Conservation (phyloP, 2,888 invertebrate genomes). For the Rosalia funebris region DNA sequence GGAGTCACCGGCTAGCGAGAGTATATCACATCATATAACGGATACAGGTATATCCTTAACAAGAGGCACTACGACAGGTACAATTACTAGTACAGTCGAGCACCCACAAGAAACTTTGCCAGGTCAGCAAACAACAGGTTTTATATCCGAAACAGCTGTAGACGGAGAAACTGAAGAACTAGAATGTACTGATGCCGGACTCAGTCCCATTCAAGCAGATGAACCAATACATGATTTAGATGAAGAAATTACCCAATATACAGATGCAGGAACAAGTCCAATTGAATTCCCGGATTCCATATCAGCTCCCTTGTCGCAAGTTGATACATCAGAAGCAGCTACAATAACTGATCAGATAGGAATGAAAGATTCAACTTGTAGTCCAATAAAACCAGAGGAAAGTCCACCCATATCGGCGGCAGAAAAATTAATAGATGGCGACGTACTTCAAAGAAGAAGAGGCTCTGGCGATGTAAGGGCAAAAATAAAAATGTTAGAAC, state of each 20-base stretch:
- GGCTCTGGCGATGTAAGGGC: constrained; percentile 69
- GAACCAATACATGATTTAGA: constrained; percentile 61
- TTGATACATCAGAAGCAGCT: constrained; percentile 67
- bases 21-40: constrained; percentile 66
- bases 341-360: constrained; percentile 67
- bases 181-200: constrained; percentile 68
- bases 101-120: constrained; percentile 59
- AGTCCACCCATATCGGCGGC: constrained; percentile 46
- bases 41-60: constrained; percentile 69
- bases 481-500: constrained; percentile 67
- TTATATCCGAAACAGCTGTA: constrained; percentile 64
- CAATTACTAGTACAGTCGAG: constrained; percentile 62
- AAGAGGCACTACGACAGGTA: constrained; percentile 64
- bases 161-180: constrained; percentile 63
- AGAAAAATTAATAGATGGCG: constrained; percentile 58
- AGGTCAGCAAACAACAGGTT: constrained; percentile 62
- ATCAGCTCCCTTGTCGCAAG: constrained; percentile 61
- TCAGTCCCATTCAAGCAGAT: constrained; percentile 69
- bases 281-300: constrained; percentile 64
- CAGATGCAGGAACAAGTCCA: constrained; percentile 66
- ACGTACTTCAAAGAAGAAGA: constrained; percentile 57
- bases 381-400: constrained; percentile 65
- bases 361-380: constrained; percentile 67
- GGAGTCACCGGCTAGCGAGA: constrained; percentile 64
- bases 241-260: constrained; percentile 62